Percentiles rank a stretch among this genome's conserved stretches.
phyloP scores from a whole-genome alignment of 2,113 vertebrate genomes.

The Sinocyclocheilus anshuiensis region DNA sequence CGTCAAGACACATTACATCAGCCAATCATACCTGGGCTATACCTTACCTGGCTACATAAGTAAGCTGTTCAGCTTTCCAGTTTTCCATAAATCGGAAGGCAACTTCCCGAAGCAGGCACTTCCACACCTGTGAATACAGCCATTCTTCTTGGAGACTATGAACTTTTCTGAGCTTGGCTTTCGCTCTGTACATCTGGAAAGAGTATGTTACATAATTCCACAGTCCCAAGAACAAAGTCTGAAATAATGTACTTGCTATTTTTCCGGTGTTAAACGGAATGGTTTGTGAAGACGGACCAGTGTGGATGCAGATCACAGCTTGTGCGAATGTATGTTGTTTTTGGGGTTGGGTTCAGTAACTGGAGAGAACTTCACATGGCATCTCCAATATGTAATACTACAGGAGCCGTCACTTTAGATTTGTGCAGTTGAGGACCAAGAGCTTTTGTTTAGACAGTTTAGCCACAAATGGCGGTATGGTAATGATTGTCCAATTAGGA shows the following conservation, averaged over 20 bases:
- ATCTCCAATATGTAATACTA: slow-evolving; percentile 2
- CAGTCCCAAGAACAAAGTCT: slow-evolving; percentile 7
- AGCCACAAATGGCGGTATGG: slow-evolving; percentile 40
- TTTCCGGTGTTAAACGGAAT: slow-evolving; percentile 23
- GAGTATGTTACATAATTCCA: slow-evolving; percentile 43
- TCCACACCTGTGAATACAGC: slow-evolving; percentile 31
- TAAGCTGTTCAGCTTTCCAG: neutral
- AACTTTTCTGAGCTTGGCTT: slow-evolving; percentile 39
- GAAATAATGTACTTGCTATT: slow-evolving; percentile 24
- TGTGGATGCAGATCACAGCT: slow-evolving; percentile 11
- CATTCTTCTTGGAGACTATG: slow-evolving; percentile 20
- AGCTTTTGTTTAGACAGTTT: slow-evolving; percentile 38
- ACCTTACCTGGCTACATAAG: too few relatives aligned
- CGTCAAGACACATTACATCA: too few relatives aligned
- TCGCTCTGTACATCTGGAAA: slow-evolving; percentile 41
- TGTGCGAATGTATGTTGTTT: slow-evolving; percentile 26
- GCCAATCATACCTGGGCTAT: too few relatives aligned
- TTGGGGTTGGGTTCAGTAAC: slow-evolving; percentile 21
- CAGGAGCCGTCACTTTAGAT: slow-evolving; percentile 38
- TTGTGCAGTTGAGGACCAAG: slow-evolving; percentile 12
- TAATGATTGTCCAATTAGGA: slow-evolving; percentile 30
- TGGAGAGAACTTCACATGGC: slow-evolving; percentile 27
- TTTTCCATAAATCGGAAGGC: neutral
- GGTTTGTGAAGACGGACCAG: slow-evolving; percentile 13
- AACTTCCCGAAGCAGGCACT: slow-evolving; percentile 12